Evolutionary conservation across 2,113 vertebrate genomes (phyloP), one percentile per base, ranked within the genome.

Genomic region (Blennius ocellaris): DNA sequence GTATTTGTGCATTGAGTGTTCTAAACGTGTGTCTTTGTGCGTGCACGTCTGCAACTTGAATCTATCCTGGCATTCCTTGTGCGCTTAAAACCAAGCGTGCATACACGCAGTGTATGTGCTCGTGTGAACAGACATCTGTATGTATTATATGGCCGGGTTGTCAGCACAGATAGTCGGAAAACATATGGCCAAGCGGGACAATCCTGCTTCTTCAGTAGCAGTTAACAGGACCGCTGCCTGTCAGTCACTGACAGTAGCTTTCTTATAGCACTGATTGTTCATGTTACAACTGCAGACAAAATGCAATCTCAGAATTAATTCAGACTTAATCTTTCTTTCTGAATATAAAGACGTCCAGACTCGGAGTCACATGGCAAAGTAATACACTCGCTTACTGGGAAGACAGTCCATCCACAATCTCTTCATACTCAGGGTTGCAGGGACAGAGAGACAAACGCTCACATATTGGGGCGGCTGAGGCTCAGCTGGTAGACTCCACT

Each of bases 181-280:
- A 69, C 74, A 85, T 40, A 40, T 69, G 58, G 59, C 5, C 2
- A 60, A 73, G 59, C 8, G 10, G 64, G 60, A 78, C 30, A 30
- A 69, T 61, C 43, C 57, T 47, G 30, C 72, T 71, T 84, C 76
- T 60, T 76, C 76, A 73, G 73, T 78, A 73, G 60, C 58, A 73
- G 76, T 87, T 90, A 84, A 80, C 79, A 86, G 55, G 64, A 89
- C 76, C 86, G 69, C 30, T 64, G 52, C 44, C 14, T 47, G 10
- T 47, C 43, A 11, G 43, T 44, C 43, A 11, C 9, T 11, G 9
- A 44, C 43, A 11, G 43, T 12, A 2, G 21, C 21, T 30, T 30
- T 30, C 21, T 2, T 30, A 30, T 30, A 30, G 21, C 21, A 30
- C 49, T 41, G 15, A 68, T 60, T 80, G 49, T 68, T 45, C 36